Base-by-base conservation (phyloP, 2,888 invertebrate genomes). In the Neoscelio sp. region DNA sequence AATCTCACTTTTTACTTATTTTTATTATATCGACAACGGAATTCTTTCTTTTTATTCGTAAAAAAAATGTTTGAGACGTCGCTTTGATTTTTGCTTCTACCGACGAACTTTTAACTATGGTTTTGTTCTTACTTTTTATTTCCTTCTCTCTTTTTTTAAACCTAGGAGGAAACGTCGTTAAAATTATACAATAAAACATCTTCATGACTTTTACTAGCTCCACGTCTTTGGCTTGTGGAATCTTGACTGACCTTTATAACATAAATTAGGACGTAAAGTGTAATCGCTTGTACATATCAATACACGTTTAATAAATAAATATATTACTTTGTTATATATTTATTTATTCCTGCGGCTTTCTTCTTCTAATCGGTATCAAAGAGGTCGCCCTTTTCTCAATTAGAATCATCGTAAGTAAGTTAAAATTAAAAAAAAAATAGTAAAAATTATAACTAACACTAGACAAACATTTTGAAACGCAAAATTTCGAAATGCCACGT, bases 191-290 rank as follows among this genome's bases (percentile, higher is more conserved):
- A 78, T 83, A 83, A 83, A 81, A 83, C 80, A 84, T 82, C 74
- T 70, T 67, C 82, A 80, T 76, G 74, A 70, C 44, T 77, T 84
- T 87, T 87, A 89, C 89, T 89, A 89, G 88, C 85, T 89, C 87
- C 89, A 89, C 87, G 83, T 90, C 89, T 90, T 90, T 90, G 89
- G 89, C 86, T 89, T 89, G 87, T 88, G 87, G 87, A 89, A 83
- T 85, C 82, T 84, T 89, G 87, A 89, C 87, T 89, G 87, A 87
- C 84, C 82, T 86, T 84, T 76, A 78, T 82, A 83, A 82, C 84
- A 85, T 85, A 85, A 87, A 85, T 85, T 83, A 84, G 80, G 80
- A 83, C 74, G 50, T 78, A 64, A 70, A 30, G 30, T 18, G 28
- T 28, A 62, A 71, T 56, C 20, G 56, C 67, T 58, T 56, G 46